Evolutionary conservation across 2,888 invertebrate species (phyloP).

Genomic region (Temnothorax unifasciatus): DNA sequence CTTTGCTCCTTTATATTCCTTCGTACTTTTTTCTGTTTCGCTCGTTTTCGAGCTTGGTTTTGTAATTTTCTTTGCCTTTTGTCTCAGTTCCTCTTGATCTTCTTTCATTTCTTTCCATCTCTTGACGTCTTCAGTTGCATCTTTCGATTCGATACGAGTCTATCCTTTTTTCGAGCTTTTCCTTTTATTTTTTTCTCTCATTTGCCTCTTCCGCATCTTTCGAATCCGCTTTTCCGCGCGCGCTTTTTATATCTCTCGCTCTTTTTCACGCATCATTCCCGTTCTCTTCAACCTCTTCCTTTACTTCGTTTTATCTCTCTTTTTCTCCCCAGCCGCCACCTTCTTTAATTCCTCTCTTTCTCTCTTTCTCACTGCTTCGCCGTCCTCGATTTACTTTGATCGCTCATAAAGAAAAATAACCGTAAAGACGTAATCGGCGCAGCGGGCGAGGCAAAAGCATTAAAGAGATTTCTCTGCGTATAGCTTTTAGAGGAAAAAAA

Average conservation of each 20-base stretch:
- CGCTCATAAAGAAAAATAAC: constrained; percentile 63
- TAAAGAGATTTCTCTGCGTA: constrained; percentile 54
- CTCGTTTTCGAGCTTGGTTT: constrained; percentile 16
- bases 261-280: constrained; percentile 55
- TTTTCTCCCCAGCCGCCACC: constrained; percentile 13
- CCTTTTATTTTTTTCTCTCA: constrained; percentile 47
- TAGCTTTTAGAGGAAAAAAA: constrained; percentile 45
- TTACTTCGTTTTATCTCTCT: constrained; percentile 3
- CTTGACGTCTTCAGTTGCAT: constrained; percentile 28
- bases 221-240: constrained; percentile 50
- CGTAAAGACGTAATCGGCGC: constrained; percentile 52
- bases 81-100: constrained; percentile 9
- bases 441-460: constrained; percentile 11
- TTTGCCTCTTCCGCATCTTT: constrained; percentile 53
- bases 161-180: constrained; percentile 7
- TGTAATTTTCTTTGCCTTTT: constrained; percentile 10
- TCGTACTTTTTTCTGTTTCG: neutral
- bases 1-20: constrained; percentile 23
- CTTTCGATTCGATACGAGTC: constrained; percentile 29
- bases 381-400: constrained; percentile 65
- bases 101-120: neutral
- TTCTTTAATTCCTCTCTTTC: constrained; percentile 51
- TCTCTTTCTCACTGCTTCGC: constrained; percentile 38
- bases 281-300: constrained; percentile 2
- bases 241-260: constrained; percentile 52